Evolutionary conservation across 2,797 vertebrate species (phyloP), one percentile per base, ranked within the genome.

Genomic region (Epinephelus malabaricus): DNA sequence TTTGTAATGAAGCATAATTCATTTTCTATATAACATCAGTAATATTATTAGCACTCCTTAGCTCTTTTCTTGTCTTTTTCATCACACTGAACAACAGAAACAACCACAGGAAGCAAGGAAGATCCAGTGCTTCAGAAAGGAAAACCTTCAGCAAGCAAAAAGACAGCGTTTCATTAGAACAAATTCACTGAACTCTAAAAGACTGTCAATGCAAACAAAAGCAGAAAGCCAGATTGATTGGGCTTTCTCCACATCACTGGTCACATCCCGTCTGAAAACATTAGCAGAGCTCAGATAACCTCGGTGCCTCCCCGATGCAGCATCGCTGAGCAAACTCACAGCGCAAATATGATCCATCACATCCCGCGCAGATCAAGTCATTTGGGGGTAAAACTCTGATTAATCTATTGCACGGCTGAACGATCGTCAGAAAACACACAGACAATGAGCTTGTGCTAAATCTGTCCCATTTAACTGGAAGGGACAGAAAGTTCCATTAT

Each of bases 291-390:
- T 40, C 54, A 10, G 60, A 61, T 54, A 63, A 69, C 49, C 64
- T 62, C 25, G 7, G 23, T 7, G 11, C 21, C 18, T 68, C 61
- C 23, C 60, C 14, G 45, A 67, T 50, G 23, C 76, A 56, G 27
- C 15, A 7, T 60, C 15, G 10, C 58, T 47, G 69, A 73, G 69
- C 53, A 65, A 66, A 66, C 70, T 58, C 65, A 13, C 81, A 45
- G 25, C 7, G 62, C 38, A 80, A 84, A 79, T 40, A 72, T 18
- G 53, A 84, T 69, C 56, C 58, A 66, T 76, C 81, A 66, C 34
- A 5, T 38, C 34, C 54, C 19, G 53, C 3, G 23, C 47, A 49
- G 54, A 51, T 60, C 53, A 3, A 49, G 47, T 46, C 53, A 34
- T 30, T 27, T 1, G 15, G 43, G 45, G 54, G 61, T 45, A 12